A percentile compares a stretch with the other conserved stretches of the same genome.
These are phyloP conservation scores for Mellilla xanthometata DNA, from an alignment of 2,888 invertebrate species.

Conservation along the genomic window DNA sequence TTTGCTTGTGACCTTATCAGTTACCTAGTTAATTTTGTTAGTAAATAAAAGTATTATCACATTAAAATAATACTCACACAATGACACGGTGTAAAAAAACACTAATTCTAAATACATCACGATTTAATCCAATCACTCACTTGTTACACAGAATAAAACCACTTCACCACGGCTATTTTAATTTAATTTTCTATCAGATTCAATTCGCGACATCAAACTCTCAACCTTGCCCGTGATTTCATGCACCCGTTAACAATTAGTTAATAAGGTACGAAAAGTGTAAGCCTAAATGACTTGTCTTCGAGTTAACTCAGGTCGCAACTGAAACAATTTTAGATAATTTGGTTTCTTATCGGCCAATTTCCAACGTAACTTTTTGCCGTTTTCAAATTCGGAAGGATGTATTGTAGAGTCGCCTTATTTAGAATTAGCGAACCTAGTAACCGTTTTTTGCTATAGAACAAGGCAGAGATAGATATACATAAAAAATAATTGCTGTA, in stretches of 20 bases:
- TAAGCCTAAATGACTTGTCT: not conserved
- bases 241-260: not conserved
- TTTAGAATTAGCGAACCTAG: conserved; percentile 1
- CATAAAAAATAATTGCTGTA: not conserved
- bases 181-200: too few species aligned
- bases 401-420: conserved; percentile 8
- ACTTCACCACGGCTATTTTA: too few species aligned
- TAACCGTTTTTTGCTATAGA: not conserved
- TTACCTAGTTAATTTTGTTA: too few species aligned
- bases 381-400: conserved; percentile 11
- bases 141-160: too few species aligned
- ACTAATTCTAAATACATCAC: not conserved
- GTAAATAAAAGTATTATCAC: too few species aligned
- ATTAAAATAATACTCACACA: conserved; percentile 7
- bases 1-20: too few species aligned
- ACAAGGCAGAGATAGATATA: not conserved
- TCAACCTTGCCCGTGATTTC: not conserved
- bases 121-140: too few species aligned
- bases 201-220: not conserved
- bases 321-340: conserved; percentile 21
- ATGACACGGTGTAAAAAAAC: not conserved
- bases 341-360: conserved; percentile 27
- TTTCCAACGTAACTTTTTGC: conserved; percentile 18
- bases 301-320: conserved; percentile 9
- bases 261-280: too few species aligned